Percentiles rank a stretch among this genome's conserved stretches.
Conservation (phyloP, 2,113 vertebrate species). For the Uropsilus gracilis region DNA sequence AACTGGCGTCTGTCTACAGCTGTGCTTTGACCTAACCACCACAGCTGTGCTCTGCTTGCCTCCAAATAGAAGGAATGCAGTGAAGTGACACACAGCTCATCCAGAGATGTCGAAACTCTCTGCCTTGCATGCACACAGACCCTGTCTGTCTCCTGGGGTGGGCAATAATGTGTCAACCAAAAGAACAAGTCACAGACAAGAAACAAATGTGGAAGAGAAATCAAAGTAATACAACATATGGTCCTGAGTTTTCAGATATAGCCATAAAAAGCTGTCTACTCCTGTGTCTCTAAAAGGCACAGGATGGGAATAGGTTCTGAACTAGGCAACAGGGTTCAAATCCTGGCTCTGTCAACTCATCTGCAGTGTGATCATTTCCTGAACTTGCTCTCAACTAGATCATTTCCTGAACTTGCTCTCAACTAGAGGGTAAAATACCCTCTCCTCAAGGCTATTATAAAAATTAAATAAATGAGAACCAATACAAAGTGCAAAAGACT, state of each 20-base stretch:
- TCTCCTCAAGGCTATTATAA: background rate
- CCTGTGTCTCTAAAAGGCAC: background rate
- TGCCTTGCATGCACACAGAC: constrained; percentile 30
- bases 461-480: background rate
- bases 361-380: background rate
- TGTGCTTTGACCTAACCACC: background rate
- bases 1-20: constrained; percentile 58
- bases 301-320: background rate
- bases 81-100: background rate
- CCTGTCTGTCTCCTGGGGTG: background rate
- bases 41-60: constrained; percentile 47
- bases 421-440: background rate
- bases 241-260: background rate
- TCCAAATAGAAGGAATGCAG: constrained; percentile 12
- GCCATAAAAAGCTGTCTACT: background rate
- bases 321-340: background rate
- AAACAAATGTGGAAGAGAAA: background rate
- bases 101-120: background rate
- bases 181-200: constrained; percentile 3
- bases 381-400: background rate
- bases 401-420: background rate
- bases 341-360: background rate
- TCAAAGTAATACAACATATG: background rate
- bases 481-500: background rate
- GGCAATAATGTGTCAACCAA: background rate